Percentiles rank a stretch among this genome's conserved stretches.
These are phyloP conservation scores for Palloptera scutellata DNA, from an alignment of 2,888 invertebrate genomes.

Conservation along the genomic window DNA sequence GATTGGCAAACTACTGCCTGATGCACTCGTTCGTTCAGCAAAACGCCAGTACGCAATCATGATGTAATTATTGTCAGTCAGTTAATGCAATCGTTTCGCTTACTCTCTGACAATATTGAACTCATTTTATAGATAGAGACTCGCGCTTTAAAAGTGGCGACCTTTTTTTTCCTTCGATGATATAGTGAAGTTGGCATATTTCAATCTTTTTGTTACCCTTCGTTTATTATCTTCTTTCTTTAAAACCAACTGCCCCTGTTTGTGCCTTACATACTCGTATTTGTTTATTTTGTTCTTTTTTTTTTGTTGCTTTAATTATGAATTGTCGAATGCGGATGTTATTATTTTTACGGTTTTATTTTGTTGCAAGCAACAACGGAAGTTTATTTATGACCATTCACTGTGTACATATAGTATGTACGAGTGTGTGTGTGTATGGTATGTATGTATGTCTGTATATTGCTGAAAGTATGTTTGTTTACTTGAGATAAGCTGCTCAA, in stretches of 20 bases:
- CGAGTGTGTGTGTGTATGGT: no score
- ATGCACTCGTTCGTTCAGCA: conserved; percentile 7
- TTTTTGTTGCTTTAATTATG: conserved; percentile 29
- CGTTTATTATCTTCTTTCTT: conserved; percentile 6
- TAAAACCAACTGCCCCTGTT: neutral
- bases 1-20: conserved; percentile 37
- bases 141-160: no score
- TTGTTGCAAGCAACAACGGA: conserved; percentile 7
- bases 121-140: conserved; percentile 13
- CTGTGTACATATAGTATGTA: no score
- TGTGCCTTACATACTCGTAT: neutral
- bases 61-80: conserved; percentile 32
- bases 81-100: neutral
- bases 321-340: conserved; percentile 33
- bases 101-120: no score
- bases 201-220: neutral
- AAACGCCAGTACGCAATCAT: conserved; percentile 26
- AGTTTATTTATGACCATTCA: conserved; percentile 7
- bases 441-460: no score
- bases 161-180: no score
- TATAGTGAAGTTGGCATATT: no score
- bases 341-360: conserved; percentile 25
- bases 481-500: no score
- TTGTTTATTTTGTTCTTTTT: no score
- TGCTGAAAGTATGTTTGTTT: no score